phyloP scores from a whole-genome alignment of 1,140 invertebrate genomes.

The Neodiprion lecontei region DNA sequence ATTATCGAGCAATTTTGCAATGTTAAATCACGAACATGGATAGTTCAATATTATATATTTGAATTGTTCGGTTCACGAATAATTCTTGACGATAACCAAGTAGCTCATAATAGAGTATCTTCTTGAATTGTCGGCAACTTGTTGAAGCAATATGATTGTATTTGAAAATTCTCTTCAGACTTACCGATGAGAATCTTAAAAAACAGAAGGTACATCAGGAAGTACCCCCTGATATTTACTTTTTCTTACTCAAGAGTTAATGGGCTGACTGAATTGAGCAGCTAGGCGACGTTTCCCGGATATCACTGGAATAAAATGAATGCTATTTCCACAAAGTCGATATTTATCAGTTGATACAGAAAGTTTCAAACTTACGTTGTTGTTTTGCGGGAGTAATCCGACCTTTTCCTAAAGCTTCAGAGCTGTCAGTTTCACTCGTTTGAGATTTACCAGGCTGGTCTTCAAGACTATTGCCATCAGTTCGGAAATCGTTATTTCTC shows the following conservation, averaged over 20 bases:
- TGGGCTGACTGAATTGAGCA: conserved; percentile 57
- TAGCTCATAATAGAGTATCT: neutral
- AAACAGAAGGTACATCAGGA: neutral
- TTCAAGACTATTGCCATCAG: neutral
- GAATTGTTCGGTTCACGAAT: neutral
- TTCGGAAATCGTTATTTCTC: neutral
- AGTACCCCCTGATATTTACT: neutral
- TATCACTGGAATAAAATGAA: conserved; percentile 35
- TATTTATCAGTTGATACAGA: neutral
- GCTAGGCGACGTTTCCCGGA: conserved; percentile 55
- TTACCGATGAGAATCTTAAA: neutral
- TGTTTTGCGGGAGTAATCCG: neutral
- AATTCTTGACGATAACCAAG: neutral
- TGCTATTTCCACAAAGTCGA: neutral
- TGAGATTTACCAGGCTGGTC: neutral
- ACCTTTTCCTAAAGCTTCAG: neutral
- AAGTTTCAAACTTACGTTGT: neutral
- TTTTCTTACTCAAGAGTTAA: conserved; percentile 32
- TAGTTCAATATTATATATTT: neutral
- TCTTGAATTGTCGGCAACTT: neutral
- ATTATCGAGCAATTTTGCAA: too few species aligned
- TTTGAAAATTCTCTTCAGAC: neutral
- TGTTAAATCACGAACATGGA: neutral
- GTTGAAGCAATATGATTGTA: neutral
- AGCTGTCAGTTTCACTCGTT: neutral